phyloP scores from a whole-genome alignment of 1,140 invertebrate species.

The Neodiprion lecontei region DNA sequence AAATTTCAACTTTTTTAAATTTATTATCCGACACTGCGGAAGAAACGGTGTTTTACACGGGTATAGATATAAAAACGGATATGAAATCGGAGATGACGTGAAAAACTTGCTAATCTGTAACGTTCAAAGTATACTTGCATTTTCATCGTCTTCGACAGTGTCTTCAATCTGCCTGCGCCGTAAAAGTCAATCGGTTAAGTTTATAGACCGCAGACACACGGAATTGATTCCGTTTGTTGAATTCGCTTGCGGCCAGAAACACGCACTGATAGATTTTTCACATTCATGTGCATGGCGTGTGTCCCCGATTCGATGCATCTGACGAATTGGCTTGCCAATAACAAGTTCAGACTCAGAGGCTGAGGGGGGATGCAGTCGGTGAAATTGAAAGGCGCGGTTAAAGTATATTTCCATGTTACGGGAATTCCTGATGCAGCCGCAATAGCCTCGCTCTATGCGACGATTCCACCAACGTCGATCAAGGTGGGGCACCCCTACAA shows the following conservation, averaged over 20 bases:
- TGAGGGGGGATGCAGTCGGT: background rate
- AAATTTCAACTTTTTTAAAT: background rate
- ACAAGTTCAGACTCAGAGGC: background rate
- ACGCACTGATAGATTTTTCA: too few species aligned
- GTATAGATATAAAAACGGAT: background rate
- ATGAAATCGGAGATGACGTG: too few species aligned
- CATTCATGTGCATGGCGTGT: too few species aligned
- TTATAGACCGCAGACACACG: too few species aligned
- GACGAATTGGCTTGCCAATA: constrained; percentile 7
- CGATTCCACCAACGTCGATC: too few species aligned
- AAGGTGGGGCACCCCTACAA: background rate
- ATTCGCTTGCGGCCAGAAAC: too few species aligned
- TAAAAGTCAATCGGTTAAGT: too few species aligned
- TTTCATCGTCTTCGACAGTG: background rate
- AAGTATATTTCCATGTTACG: background rate
- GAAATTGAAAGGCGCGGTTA: constrained; percentile 1
- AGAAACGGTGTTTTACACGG: background rate
- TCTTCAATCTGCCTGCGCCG: background rate
- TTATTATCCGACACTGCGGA: background rate
- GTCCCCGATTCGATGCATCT: background rate
- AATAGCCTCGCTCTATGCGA: background rate
- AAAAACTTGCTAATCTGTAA: background rate
- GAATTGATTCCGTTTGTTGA: too few species aligned
- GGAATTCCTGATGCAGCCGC: background rate
- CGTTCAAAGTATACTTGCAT: background rate